Percentiles rank a stretch among this genome's conserved stretches.
These are phyloP conservation scores for Procambarus clarkii DNA, from an alignment of 1,140 invertebrate species.

Conservation along the genomic window DNA sequence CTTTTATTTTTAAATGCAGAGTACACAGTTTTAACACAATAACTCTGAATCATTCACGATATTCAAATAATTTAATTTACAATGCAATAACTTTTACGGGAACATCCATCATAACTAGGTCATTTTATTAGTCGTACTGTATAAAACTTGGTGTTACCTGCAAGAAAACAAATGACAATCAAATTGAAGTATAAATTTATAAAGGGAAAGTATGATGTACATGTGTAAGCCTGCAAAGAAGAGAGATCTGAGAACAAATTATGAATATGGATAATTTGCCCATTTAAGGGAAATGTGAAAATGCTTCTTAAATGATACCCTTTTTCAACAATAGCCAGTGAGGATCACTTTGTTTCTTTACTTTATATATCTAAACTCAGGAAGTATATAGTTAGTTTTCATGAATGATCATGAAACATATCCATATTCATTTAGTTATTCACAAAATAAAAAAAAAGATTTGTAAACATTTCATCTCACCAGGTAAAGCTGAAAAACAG, in stretches of 20 bases:
- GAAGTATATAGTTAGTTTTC: not conserved
- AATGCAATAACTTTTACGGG: not conserved
- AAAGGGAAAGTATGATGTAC: not conserved
- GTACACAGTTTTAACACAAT: not conserved
- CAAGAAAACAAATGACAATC: not conserved
- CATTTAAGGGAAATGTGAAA: not conserved
- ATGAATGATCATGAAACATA: not conserved
- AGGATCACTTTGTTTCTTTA: not conserved
- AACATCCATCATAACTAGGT: not conserved
- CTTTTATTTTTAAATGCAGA: not conserved
- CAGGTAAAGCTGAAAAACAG: slow-evolving; percentile 23
- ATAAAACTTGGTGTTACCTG: not conserved
- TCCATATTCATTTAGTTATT: not conserved
- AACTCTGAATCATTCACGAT: not conserved
- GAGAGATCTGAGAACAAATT: slow-evolving; percentile 1
- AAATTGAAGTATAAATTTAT: not conserved
- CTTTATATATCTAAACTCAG: not conserved
- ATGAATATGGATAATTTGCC: slow-evolving; percentile 1
- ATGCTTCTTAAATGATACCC: not conserved
- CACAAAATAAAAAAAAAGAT: not conserved
- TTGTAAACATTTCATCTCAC: slow-evolving; percentile 31
- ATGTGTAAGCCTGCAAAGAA: slow-evolving; percentile 6
- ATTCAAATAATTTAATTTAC: not conserved
- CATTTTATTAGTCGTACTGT: not conserved
- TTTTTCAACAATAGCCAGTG: slow-evolving; percentile 13